Evolutionary conservation across 2,113 vertebrate genomes (phyloP), one percentile per base, ranked within the genome.

Genomic region (Desmodus rotundus): DNA sequence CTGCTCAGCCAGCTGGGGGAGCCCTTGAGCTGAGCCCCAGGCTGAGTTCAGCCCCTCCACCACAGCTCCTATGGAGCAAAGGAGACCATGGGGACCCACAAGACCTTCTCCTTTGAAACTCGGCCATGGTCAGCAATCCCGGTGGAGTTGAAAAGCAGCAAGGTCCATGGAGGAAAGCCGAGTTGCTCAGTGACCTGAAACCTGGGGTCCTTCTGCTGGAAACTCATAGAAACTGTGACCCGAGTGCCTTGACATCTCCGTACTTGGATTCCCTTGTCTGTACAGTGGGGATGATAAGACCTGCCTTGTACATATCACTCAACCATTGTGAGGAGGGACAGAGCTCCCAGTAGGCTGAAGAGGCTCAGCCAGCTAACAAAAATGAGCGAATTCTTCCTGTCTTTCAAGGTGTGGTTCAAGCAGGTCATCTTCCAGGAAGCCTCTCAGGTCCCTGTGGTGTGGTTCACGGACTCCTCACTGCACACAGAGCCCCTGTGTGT

Each of bases 11-110:
- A 26, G 68, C 87, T 86, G 90, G 78, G 77, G 73, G 73, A 96
- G 96, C 78, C 93, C 93, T 94, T 74, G 91, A 86, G 93, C 73
- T 14, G 77, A 96, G 96, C 47, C 63, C 13, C 65, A 61, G 67
- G 50, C 43, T 74, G 36, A 52, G 76, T n/a, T 77, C 50, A 54
- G 41, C 7, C 58, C 56, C 76, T 83, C 85, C 0, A 19, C 19
- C 56, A 67, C 45, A 65, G 86, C 73, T 90, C 83, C 85, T 20
- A 43, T 45, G 92, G 68, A 89, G 77, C 33, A 19, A 47, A 0
- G 5, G 87, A 82, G 47, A 70, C 41, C 36, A 47, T 8, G 13
- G n/a, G 17, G 38, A 28, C 61, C 89, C 52, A 12, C 0, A 2
- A 56, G 26, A 17, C 76, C 65, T 81, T 77, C 77, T 94, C 83